Evolutionary conservation across 2,888 invertebrate genomes (phyloP).

Genomic region (Neoitamus cyanurus): DNA sequence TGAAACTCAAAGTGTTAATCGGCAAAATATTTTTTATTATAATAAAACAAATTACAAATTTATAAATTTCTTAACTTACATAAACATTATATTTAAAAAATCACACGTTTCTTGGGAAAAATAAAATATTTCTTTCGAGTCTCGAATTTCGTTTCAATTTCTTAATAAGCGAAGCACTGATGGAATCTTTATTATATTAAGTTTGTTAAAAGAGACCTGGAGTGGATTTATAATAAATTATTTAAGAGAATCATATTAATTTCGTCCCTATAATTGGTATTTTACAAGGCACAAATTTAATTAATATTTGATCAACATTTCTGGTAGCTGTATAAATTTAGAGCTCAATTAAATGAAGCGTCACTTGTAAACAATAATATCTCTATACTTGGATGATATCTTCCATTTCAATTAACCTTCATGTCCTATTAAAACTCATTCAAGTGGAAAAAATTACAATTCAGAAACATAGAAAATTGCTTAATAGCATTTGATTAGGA

Average conservation of each 20-base stretch:
- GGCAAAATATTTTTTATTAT: constrained; percentile 33
- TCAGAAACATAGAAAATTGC: no score
- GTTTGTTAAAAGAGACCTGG: no score
- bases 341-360: no score
- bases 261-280: neutral
- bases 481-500: no score
- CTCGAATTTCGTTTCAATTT: neutral
- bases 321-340: no score
- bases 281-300: constrained; percentile 19
- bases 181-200: neutral
- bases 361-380: no score
- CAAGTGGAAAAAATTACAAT: no score
- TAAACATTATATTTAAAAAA: constrained; percentile 7
- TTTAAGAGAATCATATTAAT: neutral
- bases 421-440: no score
- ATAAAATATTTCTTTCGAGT: constrained; percentile 14
- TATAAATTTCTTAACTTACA: constrained; percentile 34
- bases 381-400: no score
- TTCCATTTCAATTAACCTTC: no score
- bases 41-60: constrained; percentile 35
- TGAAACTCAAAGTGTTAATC: neutral
- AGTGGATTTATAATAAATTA: neutral
- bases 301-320: neutral
- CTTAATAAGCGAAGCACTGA: neutral
- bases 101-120: constrained; percentile 15